phyloP scores from a whole-genome alignment of 64 coral and sea anemone genomes.

The Stichodactyla helianthus region DNA sequence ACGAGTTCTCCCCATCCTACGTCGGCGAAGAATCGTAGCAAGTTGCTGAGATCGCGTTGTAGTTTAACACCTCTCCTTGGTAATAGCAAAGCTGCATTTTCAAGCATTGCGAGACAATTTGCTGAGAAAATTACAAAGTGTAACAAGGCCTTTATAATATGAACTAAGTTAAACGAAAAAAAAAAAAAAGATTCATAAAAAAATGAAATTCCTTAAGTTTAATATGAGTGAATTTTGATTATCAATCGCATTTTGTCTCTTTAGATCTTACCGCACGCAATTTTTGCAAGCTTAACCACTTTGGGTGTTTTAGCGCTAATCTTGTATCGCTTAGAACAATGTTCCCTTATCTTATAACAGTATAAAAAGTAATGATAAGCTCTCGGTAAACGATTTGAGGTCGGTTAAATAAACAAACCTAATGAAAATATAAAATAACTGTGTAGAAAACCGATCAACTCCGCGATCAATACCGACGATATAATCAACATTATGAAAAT shows the following conservation, averaged over 20 bases:
- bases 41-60: no score
- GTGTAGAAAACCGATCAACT: no score
- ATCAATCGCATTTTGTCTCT: background rate
- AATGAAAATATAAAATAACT: background rate
- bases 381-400: background rate
- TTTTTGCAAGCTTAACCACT: background rate
- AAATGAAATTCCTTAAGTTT: background rate
- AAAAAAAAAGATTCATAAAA: background rate
- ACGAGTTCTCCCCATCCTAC: no score
- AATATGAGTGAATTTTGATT: background rate
- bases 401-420: background rate
- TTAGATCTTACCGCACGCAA: background rate
- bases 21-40: no score
- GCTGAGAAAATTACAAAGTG: no score
- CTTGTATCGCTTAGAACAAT: background rate
- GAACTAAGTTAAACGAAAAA: background rate
- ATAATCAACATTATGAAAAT: no score
- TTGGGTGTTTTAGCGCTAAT: background rate
- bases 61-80: no score
- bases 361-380: background rate
- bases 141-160: no score
- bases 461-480: no score
- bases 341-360: background rate
- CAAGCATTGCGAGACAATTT: no score
- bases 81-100: no score